Conservation (phyloP, 2,113 vertebrate species). For the Apteryx mantelli region DNA sequence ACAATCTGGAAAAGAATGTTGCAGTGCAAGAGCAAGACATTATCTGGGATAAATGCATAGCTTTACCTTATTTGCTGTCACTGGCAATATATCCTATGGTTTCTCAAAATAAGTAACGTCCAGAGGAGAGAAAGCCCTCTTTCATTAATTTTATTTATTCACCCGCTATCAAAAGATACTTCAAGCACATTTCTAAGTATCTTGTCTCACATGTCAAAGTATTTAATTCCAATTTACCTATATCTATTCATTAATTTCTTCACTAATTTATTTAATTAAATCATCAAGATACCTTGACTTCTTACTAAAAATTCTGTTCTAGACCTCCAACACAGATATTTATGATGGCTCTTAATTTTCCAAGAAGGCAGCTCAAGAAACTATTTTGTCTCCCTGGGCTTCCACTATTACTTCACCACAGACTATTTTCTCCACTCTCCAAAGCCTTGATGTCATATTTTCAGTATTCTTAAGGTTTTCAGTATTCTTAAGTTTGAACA, state of each 20-base stretch:
- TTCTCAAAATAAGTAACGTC: not conserved
- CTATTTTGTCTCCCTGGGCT: not conserved
- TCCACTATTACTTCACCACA: not conserved
- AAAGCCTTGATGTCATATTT: not conserved
- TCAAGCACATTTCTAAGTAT: not conserved
- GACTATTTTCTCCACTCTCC: not conserved
- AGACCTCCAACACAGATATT: not conserved
- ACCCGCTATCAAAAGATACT: not conserved
- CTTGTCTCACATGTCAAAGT: not conserved
- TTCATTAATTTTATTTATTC: not conserved
- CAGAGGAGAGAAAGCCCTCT: not conserved
- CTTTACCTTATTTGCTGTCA: not conserved
- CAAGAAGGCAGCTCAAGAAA: not conserved
- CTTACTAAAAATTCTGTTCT: not conserved
- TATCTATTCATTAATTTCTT: not conserved
- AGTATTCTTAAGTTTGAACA: not conserved
- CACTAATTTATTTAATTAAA: not conserved
- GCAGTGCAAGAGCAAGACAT: not conserved
- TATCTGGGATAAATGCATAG: not conserved
- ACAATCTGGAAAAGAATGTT: not conserved
- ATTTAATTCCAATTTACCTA: not conserved
- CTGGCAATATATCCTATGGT: not conserved
- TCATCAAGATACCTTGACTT: not conserved
- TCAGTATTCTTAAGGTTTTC: not conserved
- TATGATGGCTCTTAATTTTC: not conserved